Evolutionary conservation across 2,113 vertebrate species (phyloP).

Genomic region (Oreocharis arfaki): DNA sequence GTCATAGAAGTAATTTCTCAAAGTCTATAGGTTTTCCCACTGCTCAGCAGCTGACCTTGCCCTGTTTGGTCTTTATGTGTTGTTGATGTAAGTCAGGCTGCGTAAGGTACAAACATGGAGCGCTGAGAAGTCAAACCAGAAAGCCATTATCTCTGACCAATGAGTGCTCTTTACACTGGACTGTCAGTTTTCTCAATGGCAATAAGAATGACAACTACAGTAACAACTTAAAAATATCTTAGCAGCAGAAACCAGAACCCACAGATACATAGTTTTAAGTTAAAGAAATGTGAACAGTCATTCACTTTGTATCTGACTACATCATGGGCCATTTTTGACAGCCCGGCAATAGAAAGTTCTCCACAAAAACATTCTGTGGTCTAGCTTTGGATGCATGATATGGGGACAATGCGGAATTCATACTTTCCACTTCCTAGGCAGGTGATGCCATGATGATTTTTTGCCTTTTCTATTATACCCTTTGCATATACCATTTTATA

Average conservation of each 20-base stretch:
- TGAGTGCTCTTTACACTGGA: neutral
- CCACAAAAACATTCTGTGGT: neutral
- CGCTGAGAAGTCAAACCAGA: neutral
- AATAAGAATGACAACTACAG: neutral
- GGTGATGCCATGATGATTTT: no score
- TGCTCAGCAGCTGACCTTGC: constrained; percentile 16
- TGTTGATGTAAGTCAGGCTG: neutral
- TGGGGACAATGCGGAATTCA: neutral
- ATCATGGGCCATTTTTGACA: neutral
- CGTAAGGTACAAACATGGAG: neutral
- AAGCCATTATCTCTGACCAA: neutral
- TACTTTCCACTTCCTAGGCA: neutral
- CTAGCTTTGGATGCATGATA: neutral
- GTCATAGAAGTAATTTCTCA: constrained; percentile 20
- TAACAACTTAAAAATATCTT: neutral
- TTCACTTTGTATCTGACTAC: neutral
- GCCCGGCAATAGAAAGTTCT: neutral
- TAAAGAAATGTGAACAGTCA: neutral
- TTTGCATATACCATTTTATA: no score
- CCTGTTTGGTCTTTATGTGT: neutral
- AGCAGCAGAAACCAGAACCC: neutral
- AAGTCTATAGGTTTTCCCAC: neutral
- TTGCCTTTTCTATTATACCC: no score
- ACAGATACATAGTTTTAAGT: neutral
- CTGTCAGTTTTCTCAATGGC: neutral